A percentile compares a stretch with the other conserved stretches of the same genome.
Conservation (phyloP, 1,140 invertebrate genomes). For the Theocolax elegans region DNA sequence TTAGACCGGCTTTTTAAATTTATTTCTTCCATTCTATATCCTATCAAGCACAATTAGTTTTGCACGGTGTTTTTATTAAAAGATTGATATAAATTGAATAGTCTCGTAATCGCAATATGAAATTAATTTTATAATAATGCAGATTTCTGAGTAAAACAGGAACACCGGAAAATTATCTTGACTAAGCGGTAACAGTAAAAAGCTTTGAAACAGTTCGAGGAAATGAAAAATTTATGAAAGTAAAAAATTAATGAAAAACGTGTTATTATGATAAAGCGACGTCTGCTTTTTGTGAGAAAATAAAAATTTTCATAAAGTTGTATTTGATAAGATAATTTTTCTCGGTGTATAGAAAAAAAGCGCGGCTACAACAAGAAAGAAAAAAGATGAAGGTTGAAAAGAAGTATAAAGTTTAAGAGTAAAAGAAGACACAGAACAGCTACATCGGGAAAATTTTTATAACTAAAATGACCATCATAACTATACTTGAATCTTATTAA, state of each 20-base stretch:
- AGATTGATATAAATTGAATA: too few relatives aligned
- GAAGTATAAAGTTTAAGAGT: background rate
- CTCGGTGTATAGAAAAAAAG: background rate
- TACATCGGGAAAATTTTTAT: background rate
- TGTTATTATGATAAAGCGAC: background rate
- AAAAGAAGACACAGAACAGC: background rate
- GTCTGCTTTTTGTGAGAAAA: background rate
- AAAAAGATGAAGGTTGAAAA: background rate
- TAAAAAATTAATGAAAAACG: background rate
- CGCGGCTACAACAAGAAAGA: background rate
- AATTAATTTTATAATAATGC: too few relatives aligned
- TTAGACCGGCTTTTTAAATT: too few relatives aligned
- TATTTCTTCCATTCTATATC: too few relatives aligned
- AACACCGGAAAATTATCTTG: too few relatives aligned
- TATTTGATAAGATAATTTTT: background rate
- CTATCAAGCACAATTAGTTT: too few relatives aligned
- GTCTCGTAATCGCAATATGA: too few relatives aligned
- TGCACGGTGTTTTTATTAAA: too few relatives aligned
- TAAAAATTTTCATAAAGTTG: background rate
- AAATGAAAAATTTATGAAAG: background rate
- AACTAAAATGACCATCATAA: background rate
- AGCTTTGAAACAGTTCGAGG: too few relatives aligned
- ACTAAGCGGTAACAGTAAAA: too few relatives aligned
- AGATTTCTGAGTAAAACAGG: too few relatives aligned
- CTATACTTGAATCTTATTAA: background rate